phyloP scores from a whole-genome alignment of 2,113 vertebrate species.

The Alectura lathami region DNA sequence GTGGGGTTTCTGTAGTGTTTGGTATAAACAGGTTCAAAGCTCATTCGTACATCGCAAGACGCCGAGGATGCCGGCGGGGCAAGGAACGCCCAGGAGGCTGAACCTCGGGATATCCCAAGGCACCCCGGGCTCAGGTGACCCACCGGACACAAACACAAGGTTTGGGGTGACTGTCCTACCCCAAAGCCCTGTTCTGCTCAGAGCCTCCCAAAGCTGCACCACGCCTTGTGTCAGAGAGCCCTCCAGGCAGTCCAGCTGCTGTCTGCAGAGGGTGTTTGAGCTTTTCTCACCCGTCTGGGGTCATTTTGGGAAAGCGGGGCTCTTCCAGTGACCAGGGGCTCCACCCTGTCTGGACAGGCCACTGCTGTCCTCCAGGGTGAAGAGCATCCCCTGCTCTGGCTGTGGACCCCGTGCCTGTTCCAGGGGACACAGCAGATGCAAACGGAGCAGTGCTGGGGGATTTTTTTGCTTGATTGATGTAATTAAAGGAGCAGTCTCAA shows the following conservation, averaged over 20 bases:
- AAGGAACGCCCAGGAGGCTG: not conserved
- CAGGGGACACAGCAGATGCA: not conserved
- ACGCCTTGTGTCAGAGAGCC: not conserved
- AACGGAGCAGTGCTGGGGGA: rapidly evolving
- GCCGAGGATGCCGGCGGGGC: not conserved
- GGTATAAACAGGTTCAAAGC: constrained; percentile 57
- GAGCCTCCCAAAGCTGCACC: not conserved
- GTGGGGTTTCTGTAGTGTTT: not conserved
- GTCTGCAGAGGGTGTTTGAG: not conserved
- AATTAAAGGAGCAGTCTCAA: constrained; percentile 52
- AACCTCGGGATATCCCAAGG: not conserved
- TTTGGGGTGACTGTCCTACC: not conserved
- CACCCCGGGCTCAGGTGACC: not conserved
- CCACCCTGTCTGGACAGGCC: not conserved
- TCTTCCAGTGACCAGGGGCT: rapidly evolving
- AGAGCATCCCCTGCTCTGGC: not conserved
- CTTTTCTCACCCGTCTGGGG: not conserved
- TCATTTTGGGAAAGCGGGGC: not conserved
- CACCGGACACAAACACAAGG: not conserved
- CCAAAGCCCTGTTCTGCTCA: not conserved
- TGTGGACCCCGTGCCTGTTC: not conserved
- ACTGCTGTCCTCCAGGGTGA: not conserved
- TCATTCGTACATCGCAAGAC: not conserved
- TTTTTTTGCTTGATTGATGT: constrained; percentile 31
- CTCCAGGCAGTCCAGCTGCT: not conserved